These are phyloP conservation scores for Aleiodes leptofemur DNA, from an alignment of 2,888 invertebrate genomes.

Conservation along the genomic window DNA sequence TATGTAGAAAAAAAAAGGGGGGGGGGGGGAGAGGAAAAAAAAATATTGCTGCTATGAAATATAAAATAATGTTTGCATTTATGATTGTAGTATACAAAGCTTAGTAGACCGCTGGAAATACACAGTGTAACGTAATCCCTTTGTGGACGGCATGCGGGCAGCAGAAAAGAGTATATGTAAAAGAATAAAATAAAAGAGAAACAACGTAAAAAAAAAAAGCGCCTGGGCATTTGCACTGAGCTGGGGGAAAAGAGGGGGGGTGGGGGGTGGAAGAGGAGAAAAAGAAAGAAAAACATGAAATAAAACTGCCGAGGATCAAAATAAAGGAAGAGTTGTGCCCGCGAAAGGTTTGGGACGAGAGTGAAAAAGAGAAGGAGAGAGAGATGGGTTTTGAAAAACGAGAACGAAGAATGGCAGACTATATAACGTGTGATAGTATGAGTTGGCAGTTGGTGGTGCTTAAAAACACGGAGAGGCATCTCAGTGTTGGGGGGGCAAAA, in stretches of 20 bases:
- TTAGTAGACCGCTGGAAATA: conserved; percentile 13
- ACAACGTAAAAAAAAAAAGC: conserved; percentile 18
- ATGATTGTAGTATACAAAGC: conserved; percentile 33
- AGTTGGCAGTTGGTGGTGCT: conserved; percentile 25
- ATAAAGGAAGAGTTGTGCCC: conserved; percentile 40
- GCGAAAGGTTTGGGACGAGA: conserved; percentile 28
- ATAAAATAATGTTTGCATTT: conserved; percentile 32
- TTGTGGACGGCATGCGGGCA: conserved; percentile 39
- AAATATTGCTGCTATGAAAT: not conserved
- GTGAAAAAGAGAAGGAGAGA: not conserved
- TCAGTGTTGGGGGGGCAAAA: not conserved
- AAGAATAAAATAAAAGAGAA: conserved; percentile 9
- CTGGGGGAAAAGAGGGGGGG: not conserved
- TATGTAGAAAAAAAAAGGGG: no score
- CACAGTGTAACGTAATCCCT: conserved; percentile 29
- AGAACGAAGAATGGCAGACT: conserved; percentile 29
- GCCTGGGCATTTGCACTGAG: conserved; percentile 9
- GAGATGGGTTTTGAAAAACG: conserved; percentile 9
- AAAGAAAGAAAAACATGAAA: conserved; percentile 27
- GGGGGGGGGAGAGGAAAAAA: no score
- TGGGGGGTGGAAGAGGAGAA: no score
- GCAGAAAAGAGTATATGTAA: not conserved
- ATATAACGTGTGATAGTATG: conserved; percentile 13
- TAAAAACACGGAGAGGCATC: conserved; percentile 28
- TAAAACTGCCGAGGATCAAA: conserved; percentile 29